Base-by-base conservation (phyloP, 2,113 vertebrate species). In the Nannobrachium achirus region DNA sequence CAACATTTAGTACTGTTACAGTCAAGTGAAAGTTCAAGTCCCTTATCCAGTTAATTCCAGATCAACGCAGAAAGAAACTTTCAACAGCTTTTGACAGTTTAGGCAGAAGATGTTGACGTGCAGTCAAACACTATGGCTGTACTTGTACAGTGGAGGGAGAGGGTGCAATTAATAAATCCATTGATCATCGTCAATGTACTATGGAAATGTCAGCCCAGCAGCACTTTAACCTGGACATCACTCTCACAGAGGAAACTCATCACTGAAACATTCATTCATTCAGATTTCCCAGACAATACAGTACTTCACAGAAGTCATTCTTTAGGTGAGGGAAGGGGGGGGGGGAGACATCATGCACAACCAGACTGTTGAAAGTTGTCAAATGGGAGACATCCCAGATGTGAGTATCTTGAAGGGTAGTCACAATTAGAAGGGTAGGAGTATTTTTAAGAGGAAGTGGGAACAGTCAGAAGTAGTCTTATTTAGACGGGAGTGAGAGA, bases 271-370 rank as follows among this genome's bases (percentile, higher is more conserved):
- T 56, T 71, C 20, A 68, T 80, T 63, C 60, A 45, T 10, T 65
- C 19, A 66, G 71, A 73, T 84, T 78, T 25, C 73, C 66, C 63
- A 56, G 38, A 80, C 73, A 64, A 72, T 56, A 58, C 63, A 74
- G 53, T 86, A 92, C 90, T 92, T 92, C 90, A 92, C 81, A 89
- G 91, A 89, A 91, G 89, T 89, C 84, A 83, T 69, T 80, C 71
- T 78, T 79, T 79, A 64, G 76, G 72, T 72, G 68, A 79, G 61
- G 66, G 63, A 62, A 62, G 75, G 66, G 73, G 66, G 78, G 58
- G 66, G 63, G 59, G 59, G 75, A 66, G 73, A 78, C 49, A 62
- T 80, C 80, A 88, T 86, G 84, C 81, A 85, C n/a, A 74, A 69
- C 44, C 60, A 79, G 63, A 76, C 19, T 48, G 72, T 33, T 33